These are phyloP conservation scores for Apocrypta bakeri DNA, from an alignment of 1,140 invertebrate genomes.

Conservation along the genomic window DNA sequence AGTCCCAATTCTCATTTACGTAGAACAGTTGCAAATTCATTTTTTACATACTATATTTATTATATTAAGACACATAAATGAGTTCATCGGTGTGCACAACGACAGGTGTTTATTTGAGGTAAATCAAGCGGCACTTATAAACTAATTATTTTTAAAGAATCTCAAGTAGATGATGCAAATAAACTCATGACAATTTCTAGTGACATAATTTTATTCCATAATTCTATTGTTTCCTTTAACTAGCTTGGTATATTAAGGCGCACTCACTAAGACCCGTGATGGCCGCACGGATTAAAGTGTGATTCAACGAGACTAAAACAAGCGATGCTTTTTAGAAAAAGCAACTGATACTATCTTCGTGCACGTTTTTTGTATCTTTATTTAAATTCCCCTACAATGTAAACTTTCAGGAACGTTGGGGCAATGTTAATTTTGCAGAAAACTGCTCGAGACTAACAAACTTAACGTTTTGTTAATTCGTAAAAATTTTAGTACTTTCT, in stretches of 20 bases:
- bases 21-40: too few relatives aligned
- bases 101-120: too few relatives aligned
- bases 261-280: background rate
- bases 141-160: background rate
- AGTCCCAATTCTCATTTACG: too few relatives aligned
- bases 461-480: too few relatives aligned
- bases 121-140: background rate
- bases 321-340: conserved; percentile 7
- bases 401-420: background rate
- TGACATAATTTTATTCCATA: background rate
- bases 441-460: too few relatives aligned
- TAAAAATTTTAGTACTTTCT: too few relatives aligned
- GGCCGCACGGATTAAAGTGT: background rate
- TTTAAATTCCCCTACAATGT: background rate
- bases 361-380: background rate
- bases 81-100: too few relatives aligned
- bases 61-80: too few relatives aligned
- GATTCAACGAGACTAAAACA: background rate
- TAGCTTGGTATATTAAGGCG: background rate
- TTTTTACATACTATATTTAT: too few relatives aligned
- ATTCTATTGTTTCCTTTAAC: background rate
- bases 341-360: background rate
- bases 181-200: background rate
- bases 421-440: background rate
- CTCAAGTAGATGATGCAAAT: background rate